Conservation (phyloP, 2,113 vertebrate species). For the Prolemur simus region DNA sequence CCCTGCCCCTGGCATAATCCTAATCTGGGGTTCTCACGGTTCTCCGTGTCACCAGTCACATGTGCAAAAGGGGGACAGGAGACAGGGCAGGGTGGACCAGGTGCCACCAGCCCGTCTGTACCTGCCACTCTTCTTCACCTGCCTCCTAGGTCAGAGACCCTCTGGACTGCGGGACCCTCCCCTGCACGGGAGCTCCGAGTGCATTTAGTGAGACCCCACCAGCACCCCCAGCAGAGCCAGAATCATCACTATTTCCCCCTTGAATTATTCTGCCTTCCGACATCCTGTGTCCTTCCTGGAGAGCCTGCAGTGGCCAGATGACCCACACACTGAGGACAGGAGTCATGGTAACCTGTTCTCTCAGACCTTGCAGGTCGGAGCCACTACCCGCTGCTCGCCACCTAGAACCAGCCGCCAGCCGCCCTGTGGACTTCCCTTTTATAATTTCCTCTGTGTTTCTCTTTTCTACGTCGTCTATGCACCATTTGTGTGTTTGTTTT, state of each 20-base stretch:
- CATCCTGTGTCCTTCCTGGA: not conserved
- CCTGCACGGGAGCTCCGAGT: not conserved
- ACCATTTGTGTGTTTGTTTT: not conserved
- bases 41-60: too few relatives aligned
- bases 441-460: too few relatives aligned
- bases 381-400: too few relatives aligned
- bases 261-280: not conserved
- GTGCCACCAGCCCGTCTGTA: not conserved
- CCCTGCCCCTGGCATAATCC: not conserved
- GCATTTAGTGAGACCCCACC: too few relatives aligned
- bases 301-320: not conserved
- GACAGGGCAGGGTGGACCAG: too few relatives aligned
- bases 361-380: not conserved
- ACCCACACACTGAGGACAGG: not conserved
- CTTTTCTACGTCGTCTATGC: not conserved
- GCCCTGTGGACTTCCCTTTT: not conserved
- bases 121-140: not conserved
- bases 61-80: not conserved
- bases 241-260: not conserved
- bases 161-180: not conserved
- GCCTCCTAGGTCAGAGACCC: not conserved
- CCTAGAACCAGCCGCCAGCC: not conserved
- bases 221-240: too few relatives aligned
- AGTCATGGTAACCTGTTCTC: not conserved
- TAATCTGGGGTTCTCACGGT: rapidly evolving